Percentiles rank a stretch among this genome's conserved stretches.
Evolutionary conservation across 2,888 invertebrate genomes (phyloP).

Genomic region (Chrysina gloriosa): DNA sequence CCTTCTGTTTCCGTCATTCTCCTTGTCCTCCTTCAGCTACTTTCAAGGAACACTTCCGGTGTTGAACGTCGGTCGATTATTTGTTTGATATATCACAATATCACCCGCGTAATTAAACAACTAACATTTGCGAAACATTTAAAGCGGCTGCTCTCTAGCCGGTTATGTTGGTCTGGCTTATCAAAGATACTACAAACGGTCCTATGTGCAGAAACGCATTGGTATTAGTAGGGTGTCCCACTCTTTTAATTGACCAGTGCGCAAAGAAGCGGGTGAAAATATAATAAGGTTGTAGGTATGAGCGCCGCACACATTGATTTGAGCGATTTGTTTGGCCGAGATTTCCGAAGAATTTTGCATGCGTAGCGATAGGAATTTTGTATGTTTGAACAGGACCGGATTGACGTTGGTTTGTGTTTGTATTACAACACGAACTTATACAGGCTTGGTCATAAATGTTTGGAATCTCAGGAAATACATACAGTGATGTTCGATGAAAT

Average conservation of each 20-base stretch:
- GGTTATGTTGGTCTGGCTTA: conserved; percentile 8
- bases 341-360: no score
- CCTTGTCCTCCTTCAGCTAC: background rate
- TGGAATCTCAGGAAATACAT: no score
- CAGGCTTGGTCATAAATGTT: no score
- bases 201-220: conserved; percentile 11
- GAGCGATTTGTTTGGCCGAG: background rate
- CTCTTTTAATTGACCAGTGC: conserved; percentile 6
- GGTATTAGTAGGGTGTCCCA: conserved; percentile 12
- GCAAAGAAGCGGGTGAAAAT: conserved; percentile 1
- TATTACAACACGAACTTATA: no score
- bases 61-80: background rate
- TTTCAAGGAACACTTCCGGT: background rate
- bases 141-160: background rate
- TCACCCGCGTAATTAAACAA: background rate
- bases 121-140: background rate
- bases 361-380: no score
- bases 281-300: background rate
- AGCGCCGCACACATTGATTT: background rate
- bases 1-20: conserved; percentile 15
- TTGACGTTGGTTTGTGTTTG: no score
- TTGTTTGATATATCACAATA: background rate
- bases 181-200: conserved; percentile 10
- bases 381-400: no score
- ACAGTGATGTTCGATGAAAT: no score